Base-by-base conservation (phyloP, 1,140 invertebrate genomes). In the Argopecten irradians region DNA sequence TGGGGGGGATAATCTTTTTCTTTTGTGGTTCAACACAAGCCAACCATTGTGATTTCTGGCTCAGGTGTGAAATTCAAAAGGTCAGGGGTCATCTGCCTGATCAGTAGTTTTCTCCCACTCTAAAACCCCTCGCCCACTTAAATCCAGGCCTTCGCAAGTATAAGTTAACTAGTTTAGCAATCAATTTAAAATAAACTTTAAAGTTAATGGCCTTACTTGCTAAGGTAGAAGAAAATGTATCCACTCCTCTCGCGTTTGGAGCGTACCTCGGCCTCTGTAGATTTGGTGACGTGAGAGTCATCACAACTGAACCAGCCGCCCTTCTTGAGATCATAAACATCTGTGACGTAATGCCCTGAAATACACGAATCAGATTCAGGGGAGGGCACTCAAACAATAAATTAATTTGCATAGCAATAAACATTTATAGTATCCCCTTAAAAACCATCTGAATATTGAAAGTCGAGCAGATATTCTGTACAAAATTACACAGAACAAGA, bases 151-250 rank as follows among this genome's bases (percentile, higher is more conserved):
- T n/a, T n/a, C n/a, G n/a, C n/a, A n/a, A n/a, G n/a, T n/a, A n/a
- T n/a, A n/a, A n/a, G n/a, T n/a, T n/a, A n/a, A n/a, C n/a, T n/a
- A n/a, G n/a, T n/a, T n/a, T n/a, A n/a, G n/a, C n/a, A n/a, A n/a
- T n/a, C n/a, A n/a, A n/a, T n/a, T n/a, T n/a, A n/a, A n/a, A n/a
- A n/a, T n/a, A n/a, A n/a, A n/a, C n/a, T n/a, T n/a, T n/a, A n/a
- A n/a, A n/a, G n/a, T n/a, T n/a, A 1, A 46, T 28, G 55, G n/a
- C 28, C 91, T 91, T 89, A 95, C 94, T 93, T 94, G 89, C 85
- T 91, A 82, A 95, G 89, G 87, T 95, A 95, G 91, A 95, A 94
- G 88, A 95, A 94, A n/a, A 95, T 94, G 82, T 95, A 95, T 35
- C 94, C 94, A 71, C 88, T 93, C 88, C 91, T 92, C 39, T 93